Evolutionary conservation across 2,113 vertebrate genomes (phyloP), one percentile per base, ranked within the genome.

Genomic region (Chroicocephalus ridibundus): DNA sequence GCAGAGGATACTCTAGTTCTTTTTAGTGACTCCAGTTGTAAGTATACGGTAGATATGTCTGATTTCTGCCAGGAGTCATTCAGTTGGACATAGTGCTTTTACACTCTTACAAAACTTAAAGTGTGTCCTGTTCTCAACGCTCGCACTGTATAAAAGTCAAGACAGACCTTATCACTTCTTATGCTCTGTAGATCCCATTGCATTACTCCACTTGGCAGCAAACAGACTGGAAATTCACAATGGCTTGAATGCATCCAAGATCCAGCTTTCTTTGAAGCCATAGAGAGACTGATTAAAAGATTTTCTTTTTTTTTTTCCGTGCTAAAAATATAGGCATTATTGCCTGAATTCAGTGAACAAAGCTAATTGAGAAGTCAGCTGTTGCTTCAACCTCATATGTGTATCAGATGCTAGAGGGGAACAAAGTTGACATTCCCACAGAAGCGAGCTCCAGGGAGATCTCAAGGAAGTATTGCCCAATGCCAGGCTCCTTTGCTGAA

Each of bases 371-470:
- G 57, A 55, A 94, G 54, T 93, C 90, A 90, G 74, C 82, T 72
- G 55, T 89, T 93, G 31, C 68, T 79, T 82, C 74, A 76, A 52
- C 36, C 51, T 94, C 61, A 36, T 78, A 40, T 82, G 69, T 79
- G 64, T 54, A 52, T 94, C 81, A 93, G 83, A 88, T 84, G 81
- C 83, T 96, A 22, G 80, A 60, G 55, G 55, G 60, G 80, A 92
- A 42, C 74, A 87, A 93, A 95, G 75, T 3, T 89, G 61, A 76
- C 29, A 54, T 91, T 96, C 29, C 84, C 58, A 47, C 57, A 76
- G 75, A 87, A 76, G 9, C 31, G 24, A 87, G 57, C 58, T 95
- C 81, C 47, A 65, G 77, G 77, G 84, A 85, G 38, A 89, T 84
- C 47, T 86, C 21, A 15, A 19, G 74, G 64, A 94, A 71, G 26